Base-by-base conservation (phyloP, 1,140 invertebrate species). In the Cotesia vestalis region DNA sequence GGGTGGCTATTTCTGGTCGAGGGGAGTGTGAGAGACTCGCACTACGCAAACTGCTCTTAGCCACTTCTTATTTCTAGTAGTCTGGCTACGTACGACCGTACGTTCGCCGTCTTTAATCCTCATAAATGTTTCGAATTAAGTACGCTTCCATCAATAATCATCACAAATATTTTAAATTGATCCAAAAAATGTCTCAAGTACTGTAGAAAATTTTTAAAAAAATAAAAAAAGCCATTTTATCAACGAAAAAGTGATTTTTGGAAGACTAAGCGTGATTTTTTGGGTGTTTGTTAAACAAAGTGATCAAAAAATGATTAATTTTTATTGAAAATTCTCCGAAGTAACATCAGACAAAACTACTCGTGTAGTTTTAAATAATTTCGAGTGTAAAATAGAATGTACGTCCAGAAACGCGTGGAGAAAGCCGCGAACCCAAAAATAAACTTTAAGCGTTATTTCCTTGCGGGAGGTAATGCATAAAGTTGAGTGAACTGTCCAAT, bases 1-100 rank as follows among this genome's bases (percentile, higher is more conserved):
- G 84, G 83, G 85, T 85, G 82, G 84, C 84, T 87, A 87, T 87
- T 87, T 87, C 83, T 86, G 86, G 78, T 87, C 78, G 80, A 77
- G 81, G 82, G 81, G 82, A 85, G 80, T 69, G 71, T 69, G 74
- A 78, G 81, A 81, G 81, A 83, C 78, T 78, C 78, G 78, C 78
- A 73, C 76, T 59, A 76, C 75, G 80, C 77, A 78, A 81, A 83
- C 83, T 79, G 68, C 80, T 86, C 81, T 86, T 83, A 84, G 84
- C 81, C 80, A 82, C 83, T 84, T 84, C 67, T 81, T 83, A 77
- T 79, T 80, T 75, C 80, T 82, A 80, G 81, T 81, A 86, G 84
- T 85, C 85, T 85, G 83, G 83, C 8, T 46, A 46, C 40, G 40
- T 46, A 46, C 40, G 40, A 46, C 40, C 40, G 40, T 46, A 46